A percentile compares a stretch with the other conserved stretches of the same genome.
Conservation (phyloP, 2,797 vertebrate species). For the Acanthurus tractus region DNA sequence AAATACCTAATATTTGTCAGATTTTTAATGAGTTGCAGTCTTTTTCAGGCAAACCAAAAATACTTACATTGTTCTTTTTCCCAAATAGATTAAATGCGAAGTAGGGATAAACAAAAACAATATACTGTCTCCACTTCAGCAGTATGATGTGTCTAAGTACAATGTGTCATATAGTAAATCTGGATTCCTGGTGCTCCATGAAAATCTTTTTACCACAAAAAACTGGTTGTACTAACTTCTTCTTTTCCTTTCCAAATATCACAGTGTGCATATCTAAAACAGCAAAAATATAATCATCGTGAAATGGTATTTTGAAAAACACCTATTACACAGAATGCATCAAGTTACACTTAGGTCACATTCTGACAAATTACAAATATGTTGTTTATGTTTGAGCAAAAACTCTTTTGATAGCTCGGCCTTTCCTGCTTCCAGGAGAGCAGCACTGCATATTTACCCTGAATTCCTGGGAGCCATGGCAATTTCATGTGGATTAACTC, state of each 20-base stretch:
- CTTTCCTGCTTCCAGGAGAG: conserved; percentile 32
- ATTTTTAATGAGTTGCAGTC: not conserved
- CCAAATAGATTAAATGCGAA: not conserved
- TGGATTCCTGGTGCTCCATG: too few relatives aligned
- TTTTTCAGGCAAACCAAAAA: not conserved
- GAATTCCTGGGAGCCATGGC: conserved; percentile 78
- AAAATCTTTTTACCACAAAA: not conserved
- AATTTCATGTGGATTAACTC: conserved; percentile 72
- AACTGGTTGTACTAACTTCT: not conserved
- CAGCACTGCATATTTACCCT: conserved; percentile 66
- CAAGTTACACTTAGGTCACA: not conserved
- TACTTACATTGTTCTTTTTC: not conserved
- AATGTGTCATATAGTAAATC: not conserved
- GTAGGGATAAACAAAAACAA: not conserved
- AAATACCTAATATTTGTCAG: too few relatives aligned
- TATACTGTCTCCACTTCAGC: not conserved
- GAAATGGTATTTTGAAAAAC: not conserved
- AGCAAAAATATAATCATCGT: too few relatives aligned
- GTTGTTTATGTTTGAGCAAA: conserved; percentile 16
- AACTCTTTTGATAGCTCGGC: conserved; percentile 19
- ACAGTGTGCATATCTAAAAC: not conserved
- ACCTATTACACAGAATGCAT: not conserved
- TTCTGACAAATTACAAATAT: not conserved
- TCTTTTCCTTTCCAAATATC: too few relatives aligned
- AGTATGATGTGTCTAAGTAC: not conserved